These are phyloP conservation scores for Cinara cedri DNA, from an alignment of 2,888 invertebrate genomes.

Conservation along the genomic window DNA sequence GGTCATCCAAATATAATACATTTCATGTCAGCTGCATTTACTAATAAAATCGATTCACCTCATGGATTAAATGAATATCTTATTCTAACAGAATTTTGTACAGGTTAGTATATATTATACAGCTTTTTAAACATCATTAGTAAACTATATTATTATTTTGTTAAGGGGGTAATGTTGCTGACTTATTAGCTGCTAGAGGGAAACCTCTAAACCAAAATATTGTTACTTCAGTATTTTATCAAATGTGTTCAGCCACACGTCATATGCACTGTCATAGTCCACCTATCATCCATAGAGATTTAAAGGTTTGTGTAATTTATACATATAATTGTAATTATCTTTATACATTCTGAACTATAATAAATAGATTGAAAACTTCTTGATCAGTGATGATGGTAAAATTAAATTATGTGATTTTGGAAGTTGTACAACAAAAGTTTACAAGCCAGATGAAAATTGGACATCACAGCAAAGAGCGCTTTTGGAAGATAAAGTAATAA, in stretches of 20 bases:
- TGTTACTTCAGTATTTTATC: conserved; percentile 86
- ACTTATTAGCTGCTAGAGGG: conserved; percentile 69
- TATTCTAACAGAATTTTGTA: conserved; percentile 89
- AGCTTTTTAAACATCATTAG: conserved; percentile 16
- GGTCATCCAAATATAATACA: conserved; percentile 92
- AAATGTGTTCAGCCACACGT: conserved; percentile 86
- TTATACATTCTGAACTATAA: conserved; percentile 57
- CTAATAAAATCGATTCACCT: conserved; percentile 77
- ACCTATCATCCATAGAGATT: conserved; percentile 92
- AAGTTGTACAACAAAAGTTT: conserved; percentile 84
- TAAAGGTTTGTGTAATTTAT: conserved; percentile 71
- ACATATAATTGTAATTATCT: neutral
- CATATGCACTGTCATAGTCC: conserved; percentile 88
- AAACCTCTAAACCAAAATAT: conserved; percentile 72
- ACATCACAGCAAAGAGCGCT: conserved; percentile 87
- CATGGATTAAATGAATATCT: conserved; percentile 89
- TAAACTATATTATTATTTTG: conserved; percentile 54
- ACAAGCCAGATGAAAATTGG: conserved; percentile 87
- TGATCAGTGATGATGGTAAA: conserved; percentile 82
- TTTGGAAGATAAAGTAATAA: conserved; percentile 86
- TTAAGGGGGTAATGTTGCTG: conserved; percentile 71
- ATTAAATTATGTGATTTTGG: conserved; percentile 98
- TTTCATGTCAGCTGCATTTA: conserved; percentile 82
- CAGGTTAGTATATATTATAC: conserved; percentile 67
- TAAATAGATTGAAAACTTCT: conserved; percentile 82